Evolutionary conservation across 1,140 invertebrate species (phyloP).

Genomic region (Metaphire vulgaris): DNA sequence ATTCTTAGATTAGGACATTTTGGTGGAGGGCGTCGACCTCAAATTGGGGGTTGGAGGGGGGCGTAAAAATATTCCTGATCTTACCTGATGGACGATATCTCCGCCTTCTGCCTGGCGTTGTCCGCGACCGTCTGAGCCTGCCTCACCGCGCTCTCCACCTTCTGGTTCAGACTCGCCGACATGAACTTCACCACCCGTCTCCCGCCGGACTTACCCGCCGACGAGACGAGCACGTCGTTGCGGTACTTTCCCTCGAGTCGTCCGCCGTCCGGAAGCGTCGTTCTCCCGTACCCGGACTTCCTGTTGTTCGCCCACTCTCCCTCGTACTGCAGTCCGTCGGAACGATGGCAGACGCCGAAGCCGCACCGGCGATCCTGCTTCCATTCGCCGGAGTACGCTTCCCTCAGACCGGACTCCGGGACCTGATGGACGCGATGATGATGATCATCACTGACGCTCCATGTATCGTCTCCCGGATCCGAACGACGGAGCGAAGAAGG

Average conservation of each 20-base stretch:
- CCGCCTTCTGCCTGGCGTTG: conserved; percentile 95
- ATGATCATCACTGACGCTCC: conserved; percentile 78
- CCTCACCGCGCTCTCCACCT: conserved; percentile 88
- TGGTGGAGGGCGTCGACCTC: too few relatives aligned
- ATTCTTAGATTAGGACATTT: too few relatives aligned
- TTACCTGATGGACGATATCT: conserved; percentile 89
- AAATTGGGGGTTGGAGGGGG: too few relatives aligned
- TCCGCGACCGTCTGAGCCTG: conserved; percentile 90
- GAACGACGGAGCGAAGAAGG: conserved; percentile 36
- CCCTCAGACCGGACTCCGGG: conserved; percentile 47
- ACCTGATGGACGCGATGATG: too few relatives aligned
- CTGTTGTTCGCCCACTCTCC: conserved; percentile 96
- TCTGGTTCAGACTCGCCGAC: conserved; percentile 75
- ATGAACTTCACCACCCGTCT: conserved; percentile 40
- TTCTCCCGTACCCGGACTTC: conserved; percentile 95
- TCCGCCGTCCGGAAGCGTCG: conserved; percentile 82
- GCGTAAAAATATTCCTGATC: too few relatives aligned
- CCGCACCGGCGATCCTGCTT: conserved; percentile 97
- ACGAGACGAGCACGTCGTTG: conserved; percentile 89
- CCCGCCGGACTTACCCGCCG: conserved; percentile 66
- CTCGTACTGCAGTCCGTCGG: conserved; percentile 81
- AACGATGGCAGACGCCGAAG: conserved; percentile 91
- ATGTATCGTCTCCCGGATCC: conserved; percentile 79
- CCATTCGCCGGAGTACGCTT: conserved; percentile 99
- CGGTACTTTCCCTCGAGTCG: conserved; percentile 95